Conservation (phyloP, 2,888 invertebrate genomes). For the Psylliodes chrysocephalus region DNA sequence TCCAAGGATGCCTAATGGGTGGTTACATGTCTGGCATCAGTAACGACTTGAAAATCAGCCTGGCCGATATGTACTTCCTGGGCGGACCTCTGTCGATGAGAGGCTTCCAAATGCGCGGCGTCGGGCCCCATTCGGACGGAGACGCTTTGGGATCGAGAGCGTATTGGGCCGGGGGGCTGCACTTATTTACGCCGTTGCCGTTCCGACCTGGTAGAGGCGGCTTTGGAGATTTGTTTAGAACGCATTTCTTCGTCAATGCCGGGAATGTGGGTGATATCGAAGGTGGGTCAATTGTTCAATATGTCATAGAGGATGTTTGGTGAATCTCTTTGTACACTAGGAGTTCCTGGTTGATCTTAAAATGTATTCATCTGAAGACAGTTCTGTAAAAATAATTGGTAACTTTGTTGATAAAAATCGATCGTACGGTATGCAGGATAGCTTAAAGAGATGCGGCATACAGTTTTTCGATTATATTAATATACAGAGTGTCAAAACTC, state of each 20-base stretch:
- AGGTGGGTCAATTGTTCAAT: slow-evolving; percentile 29
- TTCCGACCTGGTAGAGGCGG: slow-evolving; percentile 83
- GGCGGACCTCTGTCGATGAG: slow-evolving; percentile 91
- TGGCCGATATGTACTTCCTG: slow-evolving; percentile 82
- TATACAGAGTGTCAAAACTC: too few relatives aligned
- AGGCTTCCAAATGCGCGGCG: slow-evolving; percentile 89
- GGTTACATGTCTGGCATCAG: slow-evolving; percentile 75
- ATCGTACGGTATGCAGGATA: too few relatives aligned
- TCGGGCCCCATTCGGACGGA: slow-evolving; percentile 85
- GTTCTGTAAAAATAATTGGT: too few relatives aligned
- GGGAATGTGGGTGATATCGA: slow-evolving; percentile 73
- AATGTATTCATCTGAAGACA: too few relatives aligned
- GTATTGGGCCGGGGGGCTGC: slow-evolving; percentile 88
- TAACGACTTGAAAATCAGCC: slow-evolving; percentile 69
- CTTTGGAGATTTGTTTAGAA: slow-evolving; percentile 84
- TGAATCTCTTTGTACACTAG: too few relatives aligned
- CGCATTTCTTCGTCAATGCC: slow-evolving; percentile 89
- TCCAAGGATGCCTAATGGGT: slow-evolving; percentile 76
- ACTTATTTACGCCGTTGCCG: slow-evolving; percentile 91
- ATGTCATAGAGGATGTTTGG: too few relatives aligned
- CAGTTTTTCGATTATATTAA: too few relatives aligned
- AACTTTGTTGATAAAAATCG: too few relatives aligned
- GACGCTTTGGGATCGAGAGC: slow-evolving; percentile 79
- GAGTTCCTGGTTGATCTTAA: not conserved
- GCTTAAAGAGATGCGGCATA: too few relatives aligned